Evolutionary conservation across 2,113 vertebrate genomes (phyloP).

Genomic region (Carlito syrichta): DNA sequence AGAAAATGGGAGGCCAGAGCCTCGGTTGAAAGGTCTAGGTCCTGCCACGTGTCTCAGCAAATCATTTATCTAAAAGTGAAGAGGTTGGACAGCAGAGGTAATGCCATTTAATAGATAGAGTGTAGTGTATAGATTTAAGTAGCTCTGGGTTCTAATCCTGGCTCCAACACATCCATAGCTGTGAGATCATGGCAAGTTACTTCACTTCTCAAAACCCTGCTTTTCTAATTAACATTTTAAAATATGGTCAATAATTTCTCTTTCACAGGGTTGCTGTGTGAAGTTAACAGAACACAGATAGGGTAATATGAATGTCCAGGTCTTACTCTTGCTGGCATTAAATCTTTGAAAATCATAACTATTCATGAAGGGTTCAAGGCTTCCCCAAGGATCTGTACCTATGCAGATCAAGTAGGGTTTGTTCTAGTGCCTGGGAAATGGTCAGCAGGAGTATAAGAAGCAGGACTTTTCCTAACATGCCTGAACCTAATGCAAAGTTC

Average conservation of each 20-base stretch:
- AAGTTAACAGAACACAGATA: background rate
- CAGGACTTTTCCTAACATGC: background rate
- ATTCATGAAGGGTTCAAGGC: background rate
- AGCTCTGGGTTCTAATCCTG: background rate
- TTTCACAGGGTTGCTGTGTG: background rate
- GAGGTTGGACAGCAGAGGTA: background rate
- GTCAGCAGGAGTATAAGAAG: background rate
- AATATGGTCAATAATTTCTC: background rate
- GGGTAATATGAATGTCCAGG: background rate
- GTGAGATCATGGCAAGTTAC: background rate
- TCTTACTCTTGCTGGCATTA: background rate
- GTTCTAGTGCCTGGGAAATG: background rate
- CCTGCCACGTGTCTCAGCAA: background rate
- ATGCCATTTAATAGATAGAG: background rate
- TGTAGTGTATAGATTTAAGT: accelerated
- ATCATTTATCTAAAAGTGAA: background rate
- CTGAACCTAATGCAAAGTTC: no score
- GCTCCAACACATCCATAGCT: accelerated
- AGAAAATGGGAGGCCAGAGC: no score
- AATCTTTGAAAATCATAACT: background rate
- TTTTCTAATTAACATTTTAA: background rate
- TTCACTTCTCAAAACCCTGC: background rate
- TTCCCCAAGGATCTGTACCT: background rate
- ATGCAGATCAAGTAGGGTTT: background rate
- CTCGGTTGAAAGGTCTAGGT: background rate